Base-by-base conservation (phyloP, 2,888 invertebrate genomes). In the Orchesella flavescens region DNA sequence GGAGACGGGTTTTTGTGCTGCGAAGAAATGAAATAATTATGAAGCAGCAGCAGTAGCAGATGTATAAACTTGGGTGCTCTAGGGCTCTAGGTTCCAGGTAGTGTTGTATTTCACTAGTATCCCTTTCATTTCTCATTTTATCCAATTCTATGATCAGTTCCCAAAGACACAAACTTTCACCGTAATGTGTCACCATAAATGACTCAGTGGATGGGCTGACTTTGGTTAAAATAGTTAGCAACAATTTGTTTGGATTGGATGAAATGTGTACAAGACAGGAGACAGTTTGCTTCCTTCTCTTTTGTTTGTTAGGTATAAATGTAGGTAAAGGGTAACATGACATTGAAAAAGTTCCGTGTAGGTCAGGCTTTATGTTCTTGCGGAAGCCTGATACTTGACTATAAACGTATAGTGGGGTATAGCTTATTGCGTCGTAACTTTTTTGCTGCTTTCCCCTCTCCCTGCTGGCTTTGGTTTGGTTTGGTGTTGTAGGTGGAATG, bases 271-370 rank as follows among this genome's bases (percentile, higher is more conserved):
- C 49, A 15, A 49, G 49, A 2, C 49, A n/a, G 3, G 3, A 2
- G 10, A 10, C n/a, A 49, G 49, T 10, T 49, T 7, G 2, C 15
- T 49, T 49, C 12, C 34, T 7, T 34, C 10, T 49, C 49, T 49
- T 49, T 15, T n/a, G n/a, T 4, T 66, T 17, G 55, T 5, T 17
- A 59, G 19, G 19, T 24, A 46, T 23, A 49, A 69, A 73, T 19
- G 21, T 77, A 46, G 78, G 78, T 63, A 66, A 76, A 76, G 75
- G 75, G 75, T 55, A 78, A 15, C 77, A 24, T 78, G 78, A 78
- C 78, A 78, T 78, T 78, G 78, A 78, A 78, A 78, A 78, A 71
- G 78, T 78, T 78, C 63, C 34, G 61, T 76, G 75, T 78, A 78
- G 78, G 78, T 78, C 78, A 78, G 1, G 46, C 65, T 24, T 9